A percentile compares a stretch with the other conserved stretches of the same genome.
Conservation (phyloP, 2,113 vertebrate species). For the Ophiodon elongatus region DNA sequence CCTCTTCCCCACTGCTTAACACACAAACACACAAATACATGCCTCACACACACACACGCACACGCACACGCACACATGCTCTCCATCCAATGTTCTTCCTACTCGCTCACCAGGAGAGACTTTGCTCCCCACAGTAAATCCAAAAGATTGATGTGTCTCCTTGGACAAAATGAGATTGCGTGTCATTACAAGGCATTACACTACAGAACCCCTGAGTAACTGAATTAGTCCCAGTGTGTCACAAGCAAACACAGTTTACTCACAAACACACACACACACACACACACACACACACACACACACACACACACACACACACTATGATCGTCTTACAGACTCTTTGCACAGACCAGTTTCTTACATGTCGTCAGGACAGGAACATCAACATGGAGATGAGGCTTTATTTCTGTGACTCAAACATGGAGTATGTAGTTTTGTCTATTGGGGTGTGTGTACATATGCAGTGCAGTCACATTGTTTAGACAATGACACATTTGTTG, state of each 20-base stretch:
- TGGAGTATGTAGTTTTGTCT: background rate
- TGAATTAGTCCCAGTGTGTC: conserved; percentile 74
- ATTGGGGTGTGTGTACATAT: background rate
- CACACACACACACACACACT: conserved; percentile 20
- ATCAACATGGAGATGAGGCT: background rate
- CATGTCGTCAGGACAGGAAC: conserved; percentile 21
- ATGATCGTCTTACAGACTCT: conserved; percentile 36
- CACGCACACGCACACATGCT: conserved; percentile 13
- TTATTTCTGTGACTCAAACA: background rate
- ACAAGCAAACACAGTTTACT: conserved; percentile 46
- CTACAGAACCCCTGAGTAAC: conserved; percentile 77
- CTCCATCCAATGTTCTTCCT: conserved; percentile 39
- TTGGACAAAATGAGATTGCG: conserved; percentile 79
- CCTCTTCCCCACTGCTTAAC: conserved; percentile 74
- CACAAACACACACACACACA: conserved; percentile 14
- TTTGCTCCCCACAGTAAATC: conserved; percentile 75
- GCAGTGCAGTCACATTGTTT: background rate
- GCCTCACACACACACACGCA: conserved; percentile 22
- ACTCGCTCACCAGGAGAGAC: conserved; percentile 69
- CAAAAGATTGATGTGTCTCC: conserved; percentile 82
- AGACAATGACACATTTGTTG: background rate
- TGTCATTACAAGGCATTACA: conserved; percentile 79
- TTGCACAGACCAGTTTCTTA: conserved; percentile 36
- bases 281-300: conserved; percentile 38
- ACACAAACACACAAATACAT: conserved; percentile 73